Conservation (phyloP, 2,113 vertebrate genomes). For the Thamnaconus septentrionalis region DNA sequence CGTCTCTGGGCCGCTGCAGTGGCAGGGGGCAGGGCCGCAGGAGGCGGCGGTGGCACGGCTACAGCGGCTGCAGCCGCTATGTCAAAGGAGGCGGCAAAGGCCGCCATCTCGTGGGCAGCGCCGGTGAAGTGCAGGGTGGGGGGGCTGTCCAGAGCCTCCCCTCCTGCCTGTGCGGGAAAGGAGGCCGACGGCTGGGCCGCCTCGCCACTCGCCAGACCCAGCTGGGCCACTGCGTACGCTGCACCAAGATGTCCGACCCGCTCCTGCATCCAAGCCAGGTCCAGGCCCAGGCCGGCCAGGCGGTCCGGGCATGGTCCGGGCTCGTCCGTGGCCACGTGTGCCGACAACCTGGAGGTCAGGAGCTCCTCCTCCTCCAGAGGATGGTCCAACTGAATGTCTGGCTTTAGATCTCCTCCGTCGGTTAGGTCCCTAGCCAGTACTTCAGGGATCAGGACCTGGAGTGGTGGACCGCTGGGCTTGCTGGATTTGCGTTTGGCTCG, state of each 20-base stretch:
- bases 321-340: constrained; percentile 38
- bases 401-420: constrained; percentile 29
- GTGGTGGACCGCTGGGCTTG: constrained; percentile 4
- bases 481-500: constrained; percentile 36
- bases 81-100: constrained; percentile 63
- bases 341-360: constrained; percentile 27
- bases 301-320: constrained; percentile 4
- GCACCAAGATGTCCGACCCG: constrained; percentile 65
- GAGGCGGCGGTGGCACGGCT: not conserved
- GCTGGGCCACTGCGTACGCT: constrained; percentile 60
- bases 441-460: not conserved
- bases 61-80: constrained; percentile 29
- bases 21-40: constrained; percentile 10
- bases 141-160: constrained; percentile 47
- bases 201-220: constrained; percentile 53
- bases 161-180: constrained; percentile 49
- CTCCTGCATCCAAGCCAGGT: constrained; percentile 71
- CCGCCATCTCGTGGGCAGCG: constrained; percentile 59
- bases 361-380: constrained; percentile 21
- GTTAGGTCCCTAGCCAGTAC: not conserved
- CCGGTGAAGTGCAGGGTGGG: constrained; percentile 57
- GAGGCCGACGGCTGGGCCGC: constrained; percentile 45
- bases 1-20: constrained; percentile 20
- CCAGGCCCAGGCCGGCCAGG: constrained; percentile 17
- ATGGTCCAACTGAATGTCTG: constrained; percentile 37